Evolutionary conservation across 2,797 vertebrate genomes (phyloP).

Genomic region (Malacoraja senta): DNA sequence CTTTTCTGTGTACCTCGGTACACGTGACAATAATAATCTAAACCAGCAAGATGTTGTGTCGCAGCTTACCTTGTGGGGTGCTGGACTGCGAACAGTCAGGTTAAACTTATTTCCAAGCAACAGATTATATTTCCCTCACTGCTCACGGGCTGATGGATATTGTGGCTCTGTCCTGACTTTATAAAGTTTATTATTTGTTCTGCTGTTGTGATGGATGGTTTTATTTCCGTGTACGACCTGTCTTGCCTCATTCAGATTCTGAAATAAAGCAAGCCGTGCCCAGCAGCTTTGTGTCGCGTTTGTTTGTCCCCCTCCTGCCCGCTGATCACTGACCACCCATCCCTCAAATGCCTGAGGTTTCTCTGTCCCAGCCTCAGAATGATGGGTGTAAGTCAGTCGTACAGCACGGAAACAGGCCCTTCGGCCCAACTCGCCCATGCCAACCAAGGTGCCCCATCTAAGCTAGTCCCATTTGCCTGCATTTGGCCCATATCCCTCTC

Average conservation of each 20-base stretch:
- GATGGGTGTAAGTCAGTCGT: too few relatives aligned
- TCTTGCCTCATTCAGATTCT: background rate
- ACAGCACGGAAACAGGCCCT: too few relatives aligned
- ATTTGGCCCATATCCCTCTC: too few relatives aligned
- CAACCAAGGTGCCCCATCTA: too few relatives aligned
- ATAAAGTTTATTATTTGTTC: background rate
- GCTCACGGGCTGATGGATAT: background rate
- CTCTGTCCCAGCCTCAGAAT: too few relatives aligned
- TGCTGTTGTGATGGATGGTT: background rate
- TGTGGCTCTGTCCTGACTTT: background rate
- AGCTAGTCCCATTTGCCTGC: too few relatives aligned
- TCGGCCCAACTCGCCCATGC: too few relatives aligned
- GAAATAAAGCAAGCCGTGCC: background rate
- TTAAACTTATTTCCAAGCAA: background rate
- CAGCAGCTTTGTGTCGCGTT: background rate
- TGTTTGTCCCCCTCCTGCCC: background rate
- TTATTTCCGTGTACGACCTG: background rate
- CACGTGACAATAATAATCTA: too few relatives aligned
- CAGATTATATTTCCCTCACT: background rate
- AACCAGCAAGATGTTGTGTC: too few relatives aligned
- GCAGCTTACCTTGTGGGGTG: background rate
- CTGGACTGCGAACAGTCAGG: background rate
- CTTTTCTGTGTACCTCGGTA: too few relatives aligned
- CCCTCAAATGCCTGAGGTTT: background rate
- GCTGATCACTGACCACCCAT: too few relatives aligned